Evolutionary conservation across 2,113 vertebrate species (phyloP).

Genomic region (Andinoacara biseriatus): DNA sequence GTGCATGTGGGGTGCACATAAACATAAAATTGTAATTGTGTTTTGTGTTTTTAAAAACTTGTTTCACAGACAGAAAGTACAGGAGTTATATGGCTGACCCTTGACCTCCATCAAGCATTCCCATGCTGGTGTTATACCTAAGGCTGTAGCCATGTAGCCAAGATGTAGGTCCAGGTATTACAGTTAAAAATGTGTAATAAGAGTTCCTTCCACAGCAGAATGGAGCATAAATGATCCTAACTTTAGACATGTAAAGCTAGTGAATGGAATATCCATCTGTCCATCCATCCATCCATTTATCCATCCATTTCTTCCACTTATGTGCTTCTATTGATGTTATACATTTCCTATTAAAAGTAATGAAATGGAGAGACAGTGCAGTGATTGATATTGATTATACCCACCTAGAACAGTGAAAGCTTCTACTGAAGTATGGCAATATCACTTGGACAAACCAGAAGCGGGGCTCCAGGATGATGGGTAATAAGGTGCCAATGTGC

Average conservation of each 20-base stretch:
- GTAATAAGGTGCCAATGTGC: too few species aligned
- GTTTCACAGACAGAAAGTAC: slow-evolving; percentile 7
- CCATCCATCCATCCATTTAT: too few species aligned
- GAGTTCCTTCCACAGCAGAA: neutral
- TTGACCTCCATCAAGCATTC: slow-evolving; percentile 45
- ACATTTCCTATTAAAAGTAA: neutral
- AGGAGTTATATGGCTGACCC: slow-evolving; percentile 18
- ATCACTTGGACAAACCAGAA: neutral
- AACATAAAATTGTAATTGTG: neutral
- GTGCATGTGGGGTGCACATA: neutral
- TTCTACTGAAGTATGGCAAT: neutral
- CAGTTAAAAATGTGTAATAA: neutral
- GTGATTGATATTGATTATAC: neutral
- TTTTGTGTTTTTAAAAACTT: neutral
- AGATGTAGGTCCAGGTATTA: neutral
- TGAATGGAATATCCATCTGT: too few species aligned
- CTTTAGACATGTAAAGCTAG: neutral
- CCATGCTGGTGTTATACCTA: slow-evolving; percentile 39
- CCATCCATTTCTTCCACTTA: too few species aligned
- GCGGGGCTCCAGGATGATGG: too few species aligned
- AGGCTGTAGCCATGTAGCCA: neutral
- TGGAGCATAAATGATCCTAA: neutral
- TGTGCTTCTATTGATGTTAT: neutral
- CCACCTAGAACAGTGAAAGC: too few species aligned
- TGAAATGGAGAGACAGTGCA: neutral